Evolutionary conservation across 2,888 invertebrate species (phyloP), one percentile per base, ranked within the genome.

Genomic region (Platycheirus albimanus): DNA sequence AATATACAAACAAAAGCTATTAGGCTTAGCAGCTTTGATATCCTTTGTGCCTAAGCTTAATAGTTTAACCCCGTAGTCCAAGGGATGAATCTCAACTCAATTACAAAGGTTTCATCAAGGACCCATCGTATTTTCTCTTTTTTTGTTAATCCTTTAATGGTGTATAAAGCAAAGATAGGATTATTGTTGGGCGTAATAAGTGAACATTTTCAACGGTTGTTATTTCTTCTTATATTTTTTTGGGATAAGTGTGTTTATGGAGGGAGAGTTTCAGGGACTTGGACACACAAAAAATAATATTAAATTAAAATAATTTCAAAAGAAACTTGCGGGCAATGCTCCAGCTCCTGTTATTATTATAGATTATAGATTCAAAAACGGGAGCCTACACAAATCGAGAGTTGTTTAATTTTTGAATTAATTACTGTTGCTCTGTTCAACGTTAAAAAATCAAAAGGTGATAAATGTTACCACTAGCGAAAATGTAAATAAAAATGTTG

Each of bases 91-190:
- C 11, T 58, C 15, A 19, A 28, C 41, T 41, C 58, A 58, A 41
- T 58, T 58, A 41, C 24, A 41, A 58, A 41, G 38, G 58, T 58
- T 58, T 58, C 54, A 20, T 54, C 54, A 8, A 66, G 41, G 19
- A 54, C 20, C 33, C 45, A 20, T 69, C 54, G 54, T 54, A 20
- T 54, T 33, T 43, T 54, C 36, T 43, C 15, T 33, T n/a, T n/a
- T 43, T 54, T 69, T 69, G 45, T 33, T 69, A 54, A 56, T 67
- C 67, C 54, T 30, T 36, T 54, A 67, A 54, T 67, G 67, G 54
- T 30, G 54, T 38, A 33, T 56, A 43, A 33, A 54, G 43, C 52
- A 33, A 43, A 54, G 20, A 54, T 54, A 38, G 20, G 36, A 38
- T 54, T 54, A 11, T 54, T 54, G 13, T 36, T 20, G 17, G 19